phyloP scores from a whole-genome alignment of 2,797 vertebrate species.

The Scolopax rusticola region DNA sequence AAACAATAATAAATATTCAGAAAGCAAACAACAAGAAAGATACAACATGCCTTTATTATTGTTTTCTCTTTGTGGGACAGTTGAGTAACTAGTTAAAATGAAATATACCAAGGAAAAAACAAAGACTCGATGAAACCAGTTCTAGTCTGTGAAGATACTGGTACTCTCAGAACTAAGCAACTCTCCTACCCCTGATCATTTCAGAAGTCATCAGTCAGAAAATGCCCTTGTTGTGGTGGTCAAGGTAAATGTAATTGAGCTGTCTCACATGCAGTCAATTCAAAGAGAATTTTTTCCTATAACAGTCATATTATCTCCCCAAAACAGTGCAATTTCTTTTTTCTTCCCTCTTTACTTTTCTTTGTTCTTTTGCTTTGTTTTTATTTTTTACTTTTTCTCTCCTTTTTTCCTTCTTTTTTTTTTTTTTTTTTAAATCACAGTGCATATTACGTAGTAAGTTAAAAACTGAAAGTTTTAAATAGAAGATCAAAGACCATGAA shows the following conservation, averaged over 20 bases:
- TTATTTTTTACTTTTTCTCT: neutral
- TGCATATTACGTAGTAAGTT: neutral
- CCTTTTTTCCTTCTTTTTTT: neutral
- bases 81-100: neutral
- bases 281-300: neutral
- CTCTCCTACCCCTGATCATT: neutral
- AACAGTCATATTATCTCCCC: neutral
- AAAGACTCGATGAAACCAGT: neutral
- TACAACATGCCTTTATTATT: neutral
- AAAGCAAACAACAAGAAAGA: neutral
- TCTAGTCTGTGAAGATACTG: neutral
- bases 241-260: neutral
- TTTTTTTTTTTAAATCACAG: too few relatives aligned
- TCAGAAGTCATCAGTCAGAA: neutral
- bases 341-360: neutral
- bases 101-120: neutral
- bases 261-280: neutral
- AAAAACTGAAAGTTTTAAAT: neutral
- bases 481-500: neutral
- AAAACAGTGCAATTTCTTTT: neutral
- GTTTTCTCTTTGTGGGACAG: neutral
- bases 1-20: neutral
- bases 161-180: neutral
- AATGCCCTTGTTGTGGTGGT: neutral
- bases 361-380: neutral